phyloP scores from a whole-genome alignment of 1,140 invertebrate species.

The Zaprionus lachaisei region DNA sequence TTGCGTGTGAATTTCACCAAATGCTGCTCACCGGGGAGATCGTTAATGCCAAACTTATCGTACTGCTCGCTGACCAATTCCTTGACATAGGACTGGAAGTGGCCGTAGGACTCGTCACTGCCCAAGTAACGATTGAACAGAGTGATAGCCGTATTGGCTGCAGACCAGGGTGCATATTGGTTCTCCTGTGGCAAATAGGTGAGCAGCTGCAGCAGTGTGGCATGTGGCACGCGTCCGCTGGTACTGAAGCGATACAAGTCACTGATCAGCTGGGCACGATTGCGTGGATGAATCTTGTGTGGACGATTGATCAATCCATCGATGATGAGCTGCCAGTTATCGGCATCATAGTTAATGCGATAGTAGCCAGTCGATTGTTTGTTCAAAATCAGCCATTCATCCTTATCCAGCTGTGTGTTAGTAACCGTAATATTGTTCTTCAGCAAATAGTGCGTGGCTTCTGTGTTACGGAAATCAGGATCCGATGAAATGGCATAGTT shows the following conservation, averaged over 20 bases:
- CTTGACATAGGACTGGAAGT: slow-evolving; percentile 63
- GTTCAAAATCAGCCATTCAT: slow-evolving; percentile 87
- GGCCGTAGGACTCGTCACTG: slow-evolving; percentile 51
- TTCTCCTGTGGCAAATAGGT: slow-evolving; percentile 86
- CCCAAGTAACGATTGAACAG: slow-evolving; percentile 78
- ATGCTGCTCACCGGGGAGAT: slow-evolving; percentile 77
- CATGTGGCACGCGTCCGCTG: slow-evolving; percentile 85
- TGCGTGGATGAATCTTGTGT: slow-evolving; percentile 87
- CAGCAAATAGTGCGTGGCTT: slow-evolving; percentile 65
- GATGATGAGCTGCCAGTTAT: slow-evolving; percentile 86
- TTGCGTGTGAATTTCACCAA: slow-evolving; percentile 80
- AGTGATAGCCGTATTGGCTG: slow-evolving; percentile 83
- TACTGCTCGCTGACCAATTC: slow-evolving; percentile 77
- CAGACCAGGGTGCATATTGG: slow-evolving; percentile 87
- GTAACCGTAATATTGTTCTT: slow-evolving; percentile 26
- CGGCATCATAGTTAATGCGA: slow-evolving; percentile 87
- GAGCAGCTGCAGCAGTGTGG: slow-evolving; percentile 85
- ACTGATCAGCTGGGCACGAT: slow-evolving; percentile 91
- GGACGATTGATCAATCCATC: slow-evolving; percentile 83
- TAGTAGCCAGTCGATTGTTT: slow-evolving; percentile 88
- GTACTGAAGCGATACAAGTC: slow-evolving; percentile 89
- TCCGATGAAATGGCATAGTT: slow-evolving; percentile 79
- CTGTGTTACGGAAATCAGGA: slow-evolving; percentile 85
- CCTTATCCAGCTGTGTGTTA: slow-evolving; percentile 19
- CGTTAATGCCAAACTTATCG: slow-evolving; percentile 80